Evolutionary conservation across 2,888 invertebrate genomes (phyloP).

Genomic region (Eupithecia subfuscata): DNA sequence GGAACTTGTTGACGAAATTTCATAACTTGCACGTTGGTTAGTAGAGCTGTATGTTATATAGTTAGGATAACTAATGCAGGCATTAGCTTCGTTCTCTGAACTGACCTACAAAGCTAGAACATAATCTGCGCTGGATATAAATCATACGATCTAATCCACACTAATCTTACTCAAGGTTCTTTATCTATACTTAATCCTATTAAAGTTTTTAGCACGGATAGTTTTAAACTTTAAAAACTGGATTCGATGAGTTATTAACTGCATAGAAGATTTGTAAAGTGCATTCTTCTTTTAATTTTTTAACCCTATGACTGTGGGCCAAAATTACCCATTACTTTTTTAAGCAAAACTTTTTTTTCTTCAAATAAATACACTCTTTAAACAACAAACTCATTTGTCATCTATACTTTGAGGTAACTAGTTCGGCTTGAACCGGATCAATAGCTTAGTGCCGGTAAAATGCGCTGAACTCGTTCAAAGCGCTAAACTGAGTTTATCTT

Average conservation of each 20-base stretch:
- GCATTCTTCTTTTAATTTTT: neutral
- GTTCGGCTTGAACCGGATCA: no score
- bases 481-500: no score
- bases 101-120: neutral
- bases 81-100: neutral
- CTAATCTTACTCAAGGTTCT: neutral
- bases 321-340: neutral
- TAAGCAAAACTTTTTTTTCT: no score
- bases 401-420: neutral
- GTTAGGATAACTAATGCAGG: no score
- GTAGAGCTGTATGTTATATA: no score
- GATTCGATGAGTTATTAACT: neutral
- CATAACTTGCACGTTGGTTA: neutral
- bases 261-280: neutral
- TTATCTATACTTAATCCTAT: neutral
- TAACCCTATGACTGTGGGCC: neutral
- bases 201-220: slow-evolving; percentile 1
- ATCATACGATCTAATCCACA: slow-evolving; percentile 4
- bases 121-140: neutral
- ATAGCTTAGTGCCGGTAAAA: no score
- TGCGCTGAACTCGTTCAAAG: no score
- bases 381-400: neutral
- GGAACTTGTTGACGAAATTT: neutral
- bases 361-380: no score
- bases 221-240: neutral